Percentiles rank a stretch among this genome's conserved stretches.
Conservation (phyloP, 2,797 vertebrate species). For the Crotalus adamanteus region DNA sequence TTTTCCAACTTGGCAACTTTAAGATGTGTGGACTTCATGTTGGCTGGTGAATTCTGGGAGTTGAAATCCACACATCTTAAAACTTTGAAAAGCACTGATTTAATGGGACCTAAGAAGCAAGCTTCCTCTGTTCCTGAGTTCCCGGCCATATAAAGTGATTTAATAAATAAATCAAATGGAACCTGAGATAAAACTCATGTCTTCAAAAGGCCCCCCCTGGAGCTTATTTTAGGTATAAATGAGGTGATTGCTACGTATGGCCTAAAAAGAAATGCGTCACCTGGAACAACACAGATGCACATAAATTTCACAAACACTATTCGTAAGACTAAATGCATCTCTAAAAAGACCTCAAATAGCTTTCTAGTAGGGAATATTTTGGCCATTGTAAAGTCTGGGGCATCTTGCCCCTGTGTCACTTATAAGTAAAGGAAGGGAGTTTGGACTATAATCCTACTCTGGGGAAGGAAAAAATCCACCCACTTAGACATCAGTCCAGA, state of each 20-base stretch:
- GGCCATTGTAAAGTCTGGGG: neutral
- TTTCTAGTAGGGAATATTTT: neutral
- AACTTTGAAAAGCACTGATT: neutral
- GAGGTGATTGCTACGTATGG: neutral
- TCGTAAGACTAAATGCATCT: neutral
- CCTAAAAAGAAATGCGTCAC: neutral
- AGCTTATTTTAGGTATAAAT: neutral
- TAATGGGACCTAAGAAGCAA: neutral
- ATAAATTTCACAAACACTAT: neutral
- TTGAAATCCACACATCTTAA: neutral
- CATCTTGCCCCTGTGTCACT: neutral
- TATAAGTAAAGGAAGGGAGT: neutral
- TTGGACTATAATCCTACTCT: neutral
- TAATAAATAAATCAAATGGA: neutral
- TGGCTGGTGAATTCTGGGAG: neutral
- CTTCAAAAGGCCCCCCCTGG: neutral
- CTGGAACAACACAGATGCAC: neutral
- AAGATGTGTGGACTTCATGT: neutral
- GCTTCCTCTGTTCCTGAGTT: neutral
- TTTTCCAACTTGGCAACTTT: neutral
- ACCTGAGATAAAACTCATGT: neutral
- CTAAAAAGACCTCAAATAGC: neutral
- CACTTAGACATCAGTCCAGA: neutral
- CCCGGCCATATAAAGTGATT: neutral
- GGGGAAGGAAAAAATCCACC: neutral